These are phyloP conservation scores for Proisotoma minuta DNA, from an alignment of 2,888 invertebrate genomes.

Conservation along the genomic window DNA sequence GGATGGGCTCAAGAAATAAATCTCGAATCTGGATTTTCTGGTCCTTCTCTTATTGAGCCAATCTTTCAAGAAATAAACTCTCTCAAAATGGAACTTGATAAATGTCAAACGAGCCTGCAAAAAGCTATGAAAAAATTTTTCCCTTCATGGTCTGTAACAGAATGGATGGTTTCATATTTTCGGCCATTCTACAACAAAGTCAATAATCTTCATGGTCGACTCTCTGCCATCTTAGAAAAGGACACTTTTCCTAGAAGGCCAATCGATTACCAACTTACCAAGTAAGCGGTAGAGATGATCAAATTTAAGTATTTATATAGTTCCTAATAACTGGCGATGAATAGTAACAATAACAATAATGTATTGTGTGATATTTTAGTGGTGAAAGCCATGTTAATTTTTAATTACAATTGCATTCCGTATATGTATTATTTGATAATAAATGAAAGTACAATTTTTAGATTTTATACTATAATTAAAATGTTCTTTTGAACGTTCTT, in stretches of 20 bases:
- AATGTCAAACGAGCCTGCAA: conserved; percentile 21
- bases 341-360: too few relatives aligned
- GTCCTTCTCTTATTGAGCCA: conserved; percentile 36
- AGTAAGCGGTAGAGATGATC: too few relatives aligned
- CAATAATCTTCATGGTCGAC: conserved; percentile 11
- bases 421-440: too few relatives aligned
- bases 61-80: conserved; percentile 28
- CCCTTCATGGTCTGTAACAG: conserved; percentile 41
- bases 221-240: conserved; percentile 33
- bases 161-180: conserved; percentile 41
- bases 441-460: too few relatives aligned
- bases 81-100: conserved; percentile 34
- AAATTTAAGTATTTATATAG: too few relatives aligned
- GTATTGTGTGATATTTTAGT: too few relatives aligned
- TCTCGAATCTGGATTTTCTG: conserved; percentile 32
- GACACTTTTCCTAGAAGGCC: conserved; percentile 41
- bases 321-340: too few relatives aligned
- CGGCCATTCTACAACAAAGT: conserved; percentile 32
- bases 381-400: too few relatives aligned
- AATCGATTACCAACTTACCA: conserved; percentile 6
- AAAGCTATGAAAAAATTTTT: conserved; percentile 29
- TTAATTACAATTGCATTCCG: too few relatives aligned
- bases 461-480: too few relatives aligned
- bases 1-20: conserved; percentile 41
- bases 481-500: too few relatives aligned